Evolutionary conservation across 2,797 vertebrate genomes (phyloP).

Genomic region (Philypnodon macrostomus): DNA sequence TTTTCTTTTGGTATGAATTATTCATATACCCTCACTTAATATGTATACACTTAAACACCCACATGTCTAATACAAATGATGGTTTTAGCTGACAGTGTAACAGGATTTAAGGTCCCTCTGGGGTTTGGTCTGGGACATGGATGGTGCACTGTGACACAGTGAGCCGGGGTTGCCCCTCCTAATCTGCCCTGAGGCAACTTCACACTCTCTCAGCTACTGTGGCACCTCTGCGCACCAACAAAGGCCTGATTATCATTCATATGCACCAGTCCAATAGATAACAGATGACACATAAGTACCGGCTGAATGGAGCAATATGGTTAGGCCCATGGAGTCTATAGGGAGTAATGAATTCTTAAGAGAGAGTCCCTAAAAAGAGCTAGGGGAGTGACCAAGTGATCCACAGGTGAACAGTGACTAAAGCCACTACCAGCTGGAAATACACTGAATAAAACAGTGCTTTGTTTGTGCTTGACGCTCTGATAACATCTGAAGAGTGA

Average conservation of each 20-base stretch:
- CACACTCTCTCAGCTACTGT: slow-evolving; percentile 71
- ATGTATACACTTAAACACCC: slow-evolving; percentile 79
- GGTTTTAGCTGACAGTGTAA: slow-evolving; percentile 82
- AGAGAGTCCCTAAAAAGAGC: slow-evolving; percentile 45
- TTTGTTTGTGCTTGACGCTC: not conserved
- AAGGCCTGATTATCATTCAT: slow-evolving; percentile 83
- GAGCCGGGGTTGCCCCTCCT: slow-evolving; percentile 74
- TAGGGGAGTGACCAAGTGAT: slow-evolving; percentile 33
- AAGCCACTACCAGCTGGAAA: slow-evolving; percentile 4
- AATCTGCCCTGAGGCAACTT: slow-evolving; percentile 80
- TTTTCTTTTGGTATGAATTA: slow-evolving; percentile 82
- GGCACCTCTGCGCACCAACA: slow-evolving; percentile 72
- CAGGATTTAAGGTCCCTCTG: slow-evolving; percentile 83
- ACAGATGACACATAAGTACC: slow-evolving; percentile 78
- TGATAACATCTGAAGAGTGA: slow-evolving; percentile 22
- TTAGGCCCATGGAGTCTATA: slow-evolving; percentile 66
- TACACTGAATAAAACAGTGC: slow-evolving; percentile 9
- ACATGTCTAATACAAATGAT: slow-evolving; percentile 79
- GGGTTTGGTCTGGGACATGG: slow-evolving; percentile 72
- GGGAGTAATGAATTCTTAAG: slow-evolving; percentile 75
- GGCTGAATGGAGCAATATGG: slow-evolving; percentile 75
- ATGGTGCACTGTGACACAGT: slow-evolving; percentile 78
- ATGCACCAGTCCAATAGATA: slow-evolving; percentile 79
- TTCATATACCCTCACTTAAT: slow-evolving; percentile 80
- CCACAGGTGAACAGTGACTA: slow-evolving; percentile 63